Evolutionary conservation across 2,113 vertebrate species (phyloP), one percentile per base, ranked within the genome.

Genomic region (Nanorana parkeri): DNA sequence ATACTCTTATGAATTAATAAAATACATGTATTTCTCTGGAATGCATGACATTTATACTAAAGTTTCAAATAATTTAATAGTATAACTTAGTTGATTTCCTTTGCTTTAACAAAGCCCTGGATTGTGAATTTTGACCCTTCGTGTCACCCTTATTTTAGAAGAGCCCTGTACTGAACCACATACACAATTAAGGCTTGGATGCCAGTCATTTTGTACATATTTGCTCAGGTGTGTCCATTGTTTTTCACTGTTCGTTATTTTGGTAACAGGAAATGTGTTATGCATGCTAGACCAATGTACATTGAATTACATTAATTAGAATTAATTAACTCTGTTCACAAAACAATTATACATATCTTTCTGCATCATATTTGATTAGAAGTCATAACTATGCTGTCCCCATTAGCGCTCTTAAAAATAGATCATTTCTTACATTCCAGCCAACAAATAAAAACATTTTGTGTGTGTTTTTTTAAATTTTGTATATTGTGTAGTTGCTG

Each of bases 21-120:
- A 93, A 91, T 93, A 92, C 90, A 92, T 92, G 92, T 91, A 91
- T 87, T 86, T 90, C 85, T 87, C 73, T 68, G 54, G 65, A 47
- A 89, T 88, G 92, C 92, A 92, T 94, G 93, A 93, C 90, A 94
- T 92, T 93, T 94, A 92, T 92, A 88, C 90, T 92, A 93, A 92
- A 89, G 93, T 93, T 93, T 94, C 93, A 90, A 90, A 90, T 87
- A 20, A 78, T 89, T 92, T 93, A 93, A 93, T 93, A 91, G 91
- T 90, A 87, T 90, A 89, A 88, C 93, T 88, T 93, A 92, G 90
- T 93, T 94, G 91, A 92, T 91, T 90, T 89, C 90, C 87, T 90
- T 90, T 85, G n/a, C 77, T 92, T 93, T 94, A 58, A 36, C 3
- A 74, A 47, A 20, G 32, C 24, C 54, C n/a, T 55, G 51, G 17